A percentile compares a stretch with the other conserved stretches of the same genome.
These are phyloP conservation scores for Sprattus sprattus DNA, from an alignment of 2,113 vertebrate genomes.

Conservation along the genomic window DNA sequence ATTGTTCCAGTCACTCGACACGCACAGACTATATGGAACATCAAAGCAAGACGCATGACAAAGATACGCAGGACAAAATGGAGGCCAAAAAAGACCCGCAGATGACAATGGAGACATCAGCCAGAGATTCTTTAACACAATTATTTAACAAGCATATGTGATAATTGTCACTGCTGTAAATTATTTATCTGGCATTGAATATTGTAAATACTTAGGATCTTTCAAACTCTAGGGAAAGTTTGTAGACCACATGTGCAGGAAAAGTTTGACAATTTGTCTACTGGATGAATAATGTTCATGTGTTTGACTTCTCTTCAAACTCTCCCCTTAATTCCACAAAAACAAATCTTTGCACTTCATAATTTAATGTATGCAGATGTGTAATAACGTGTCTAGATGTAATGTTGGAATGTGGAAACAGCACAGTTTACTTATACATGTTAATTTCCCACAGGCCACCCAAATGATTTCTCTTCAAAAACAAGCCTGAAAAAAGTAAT, in stretches of 20 bases:
- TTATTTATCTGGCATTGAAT: neutral
- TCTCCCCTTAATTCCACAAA: neutral
- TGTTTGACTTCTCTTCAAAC: conserved; percentile 16
- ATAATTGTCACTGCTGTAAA: neutral
- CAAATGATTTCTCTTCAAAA: neutral
- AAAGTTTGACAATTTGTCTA: neutral
- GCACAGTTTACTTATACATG: neutral
- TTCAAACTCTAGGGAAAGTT: neutral
- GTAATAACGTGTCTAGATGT: neutral
- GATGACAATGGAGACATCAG: neutral
- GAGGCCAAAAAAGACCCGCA: no score
- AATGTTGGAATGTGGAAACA: neutral
- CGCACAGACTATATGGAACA: neutral
- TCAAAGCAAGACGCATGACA: neutral
- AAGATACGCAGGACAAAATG: neutral
- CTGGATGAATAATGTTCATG: conserved; percentile 27
- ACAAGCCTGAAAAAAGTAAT: neutral
- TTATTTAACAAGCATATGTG: neutral
- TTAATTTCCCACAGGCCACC: neutral
- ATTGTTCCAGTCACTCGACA: neutral
- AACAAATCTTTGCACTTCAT: neutral
- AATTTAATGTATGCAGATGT: neutral
- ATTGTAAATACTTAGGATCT: neutral
- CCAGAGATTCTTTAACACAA: neutral
- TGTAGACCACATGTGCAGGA: neutral